Evolutionary conservation across 2,797 vertebrate genomes (phyloP), one percentile per base, ranked within the genome.

Genomic region (Chelidonichthys spinosus): DNA sequence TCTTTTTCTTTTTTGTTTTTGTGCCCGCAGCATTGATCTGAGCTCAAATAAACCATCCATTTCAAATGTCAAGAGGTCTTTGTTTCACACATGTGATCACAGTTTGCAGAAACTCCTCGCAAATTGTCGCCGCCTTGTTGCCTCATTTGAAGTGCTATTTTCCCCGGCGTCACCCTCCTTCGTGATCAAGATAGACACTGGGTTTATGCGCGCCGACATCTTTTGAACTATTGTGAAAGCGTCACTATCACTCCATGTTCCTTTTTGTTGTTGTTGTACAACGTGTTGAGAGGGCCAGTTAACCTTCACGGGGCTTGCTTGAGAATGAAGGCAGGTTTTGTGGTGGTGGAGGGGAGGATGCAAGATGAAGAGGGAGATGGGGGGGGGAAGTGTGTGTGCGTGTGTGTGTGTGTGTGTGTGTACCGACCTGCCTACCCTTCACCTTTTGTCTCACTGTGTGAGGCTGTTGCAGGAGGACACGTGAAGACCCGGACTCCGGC

Each of bases 361-460:
- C 44, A 55, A 81, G 83, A 78, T 88, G 86, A 90, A 74, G 80
- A 85, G 83, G 83, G 69, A 81, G 59, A 81, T 72, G 74, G 73
- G 25, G 37, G 5, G 40, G 18, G 0, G 33, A 67, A 55, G 52
- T 44, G 65, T 72, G 53, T 72, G 70, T 79, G 74, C 54, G 69
- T 60, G 43, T 72, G 60, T 15, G 47, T 74, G 65, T 63, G 69
- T 67, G 62, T 79, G 63, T 76, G 79, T 78, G 76, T 62, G 77
- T 52, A 43, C 25, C 88, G 87, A 90, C 89, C 90, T 85, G 72
- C 15, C 79, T 92, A 85, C 89, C 90, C 92, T 93, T 94, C 92
- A 93, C 91, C 92, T 93, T 89, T 92, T 84, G 86, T 87, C 89
- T 90, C 85, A 18, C 85, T 67, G 79, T 86, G 87, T 84, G 89